These are phyloP conservation scores for Sceloporus undulatus DNA, from an alignment of 2,113 vertebrate species.

Conservation along the genomic window DNA sequence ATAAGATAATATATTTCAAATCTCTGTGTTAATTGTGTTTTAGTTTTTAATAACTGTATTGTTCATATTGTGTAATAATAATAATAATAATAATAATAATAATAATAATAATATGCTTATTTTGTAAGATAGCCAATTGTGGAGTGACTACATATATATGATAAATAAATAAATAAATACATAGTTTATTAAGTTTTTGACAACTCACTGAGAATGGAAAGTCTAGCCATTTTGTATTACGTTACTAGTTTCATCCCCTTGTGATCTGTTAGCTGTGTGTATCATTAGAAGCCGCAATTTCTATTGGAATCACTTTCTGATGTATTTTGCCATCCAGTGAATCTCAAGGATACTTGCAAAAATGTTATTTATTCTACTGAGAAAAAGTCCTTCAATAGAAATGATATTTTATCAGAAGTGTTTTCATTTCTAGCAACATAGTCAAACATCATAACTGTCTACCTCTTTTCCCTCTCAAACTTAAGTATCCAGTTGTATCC, in stretches of 20 bases:
- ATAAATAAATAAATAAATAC: neutral
- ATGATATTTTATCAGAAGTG: neutral
- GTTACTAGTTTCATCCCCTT: neutral
- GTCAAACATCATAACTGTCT: no score
- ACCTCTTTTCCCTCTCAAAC: no score
- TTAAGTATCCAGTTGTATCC: neutral
- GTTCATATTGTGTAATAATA: neutral
- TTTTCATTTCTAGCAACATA: neutral
- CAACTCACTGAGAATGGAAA: neutral
- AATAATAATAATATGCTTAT: neutral
- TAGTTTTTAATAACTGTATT: neutral
- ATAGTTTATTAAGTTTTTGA: slow-evolving; percentile 7
- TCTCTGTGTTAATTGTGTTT: neutral
- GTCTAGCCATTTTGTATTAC: neutral
- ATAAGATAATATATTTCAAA: neutral
- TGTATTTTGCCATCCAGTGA: neutral
- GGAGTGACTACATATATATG: no score
- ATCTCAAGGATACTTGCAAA: neutral
- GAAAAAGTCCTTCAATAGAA: neutral
- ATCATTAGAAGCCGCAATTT: neutral
- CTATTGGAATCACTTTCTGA: neutral
- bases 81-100: no score
- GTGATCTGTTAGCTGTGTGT: neutral
- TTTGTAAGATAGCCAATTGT: neutral
- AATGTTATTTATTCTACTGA: neutral